Evolutionary conservation across 2,113 vertebrate species (phyloP), one percentile per base, ranked within the genome.

Genomic region (Psilopsiagon aurifrons): DNA sequence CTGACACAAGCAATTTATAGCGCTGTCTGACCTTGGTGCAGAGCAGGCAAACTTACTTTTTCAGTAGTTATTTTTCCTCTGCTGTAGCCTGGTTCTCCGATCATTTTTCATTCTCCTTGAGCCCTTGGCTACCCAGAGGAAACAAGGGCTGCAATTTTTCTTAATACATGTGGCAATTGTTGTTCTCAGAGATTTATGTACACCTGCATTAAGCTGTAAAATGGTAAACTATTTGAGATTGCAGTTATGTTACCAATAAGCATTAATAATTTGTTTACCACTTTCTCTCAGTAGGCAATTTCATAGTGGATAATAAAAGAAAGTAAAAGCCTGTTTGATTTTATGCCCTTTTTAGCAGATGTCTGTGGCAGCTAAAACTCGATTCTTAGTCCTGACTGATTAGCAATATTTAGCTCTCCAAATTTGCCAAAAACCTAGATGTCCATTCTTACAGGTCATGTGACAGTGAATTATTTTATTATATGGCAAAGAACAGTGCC

Each of bases 31-130:
- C 91, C 71, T 91, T 79, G 73, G 51, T 90, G 64, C 47, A 91
- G 77, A 77, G 31, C 85, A 63, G 68, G 54, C 63, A 88, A 94
- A 90, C 49, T 64, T 79, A 90, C 55, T 84, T 86, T 92, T 89
- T 91, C 69, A 86, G 31, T n/a, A 87, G 57, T 95, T 84, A 80
- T 37, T 97, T 95, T 95, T 92, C 49, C 95, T 94, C 68, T 91
- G 41, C 41, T 69, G 44, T 86, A 91, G 63, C 28, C 46, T 96
- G 23, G 6, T 74, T 92, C 70, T 86, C 11, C 83, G 89, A 11
- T 91, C 5, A 59, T 92, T 96, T 97, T 96, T 97, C 64, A 83
- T 90, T 90, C 68, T 83, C 23, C 60, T 62, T 92, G 92, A 92
- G 25, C n/a, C 62, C 18, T 81, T 90, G 74, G 78, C 78, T 95